These are phyloP conservation scores for Motacilla tschutschensis DNA, from an alignment of 2,113 vertebrate species.

Conservation along the genomic window DNA sequence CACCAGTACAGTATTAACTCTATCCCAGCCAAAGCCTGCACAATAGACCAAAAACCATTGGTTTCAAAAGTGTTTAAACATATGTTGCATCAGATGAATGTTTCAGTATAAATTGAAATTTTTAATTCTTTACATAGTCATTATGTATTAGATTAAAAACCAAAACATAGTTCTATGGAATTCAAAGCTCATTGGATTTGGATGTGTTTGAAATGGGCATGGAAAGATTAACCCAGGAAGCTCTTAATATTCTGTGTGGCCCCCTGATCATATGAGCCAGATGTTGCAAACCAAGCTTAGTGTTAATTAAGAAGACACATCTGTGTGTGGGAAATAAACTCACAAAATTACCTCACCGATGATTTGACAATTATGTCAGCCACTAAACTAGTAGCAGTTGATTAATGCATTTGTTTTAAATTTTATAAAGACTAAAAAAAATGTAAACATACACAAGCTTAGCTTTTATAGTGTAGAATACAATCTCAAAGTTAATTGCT, in stretches of 20 bases:
- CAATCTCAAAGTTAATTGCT: conserved; percentile 22
- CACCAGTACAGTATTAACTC: background rate
- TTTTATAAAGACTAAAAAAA: conserved; percentile 1
- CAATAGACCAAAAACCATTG: background rate
- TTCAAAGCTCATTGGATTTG: conserved; percentile 11
- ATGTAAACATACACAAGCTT: background rate
- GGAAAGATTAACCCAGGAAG: conserved; percentile 48
- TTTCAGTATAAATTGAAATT: background rate
- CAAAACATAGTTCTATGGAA: background rate
- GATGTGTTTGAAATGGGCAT: conserved; percentile 20
- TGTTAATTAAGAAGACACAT: conserved; percentile 52
- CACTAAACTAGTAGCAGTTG: background rate
- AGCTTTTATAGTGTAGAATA: background rate
- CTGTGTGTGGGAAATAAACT: conserved; percentile 32
- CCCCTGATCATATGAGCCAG: conserved; percentile 24
- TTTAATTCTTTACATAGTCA: background rate
- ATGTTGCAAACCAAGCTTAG: conserved; percentile 47
- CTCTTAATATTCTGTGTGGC: conserved; percentile 45
- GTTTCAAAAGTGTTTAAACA: background rate
- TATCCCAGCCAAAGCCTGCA: background rate
- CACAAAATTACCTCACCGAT: conserved; percentile 1
- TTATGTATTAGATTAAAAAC: background rate
- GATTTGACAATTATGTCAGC: conserved; percentile 5
- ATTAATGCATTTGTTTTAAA: conserved; percentile 38
- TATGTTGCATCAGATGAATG: background rate